Percentiles rank a stretch among this genome's conserved stretches.
phyloP scores from a whole-genome alignment of 2,113 vertebrate genomes.

The Picathartes gymnocephalus region DNA sequence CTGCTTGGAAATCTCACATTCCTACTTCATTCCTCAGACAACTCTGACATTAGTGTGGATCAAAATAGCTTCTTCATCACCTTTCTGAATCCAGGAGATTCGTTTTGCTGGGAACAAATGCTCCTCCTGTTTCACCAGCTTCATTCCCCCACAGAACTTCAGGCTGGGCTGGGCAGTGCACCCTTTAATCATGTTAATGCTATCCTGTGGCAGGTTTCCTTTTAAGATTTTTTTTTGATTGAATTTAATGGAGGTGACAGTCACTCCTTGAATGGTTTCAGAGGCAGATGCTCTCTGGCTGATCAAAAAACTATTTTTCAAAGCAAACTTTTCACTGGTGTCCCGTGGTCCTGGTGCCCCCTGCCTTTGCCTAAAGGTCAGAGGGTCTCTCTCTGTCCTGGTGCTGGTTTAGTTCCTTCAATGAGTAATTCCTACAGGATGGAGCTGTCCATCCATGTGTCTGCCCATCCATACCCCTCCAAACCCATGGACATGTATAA shows the following conservation, averaged over 20 bases:
- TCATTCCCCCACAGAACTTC: background rate
- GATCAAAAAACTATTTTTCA: background rate
- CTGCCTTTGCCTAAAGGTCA: background rate
- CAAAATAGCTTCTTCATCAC: background rate
- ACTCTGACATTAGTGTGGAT: background rate
- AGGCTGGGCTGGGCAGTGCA: background rate
- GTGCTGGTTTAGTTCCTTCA: background rate
- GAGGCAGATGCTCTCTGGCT: background rate
- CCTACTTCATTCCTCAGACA: background rate
- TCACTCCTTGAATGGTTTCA: background rate
- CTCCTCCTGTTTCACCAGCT: background rate
- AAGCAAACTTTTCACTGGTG: background rate
- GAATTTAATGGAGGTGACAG: background rate
- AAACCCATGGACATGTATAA: accelerated
- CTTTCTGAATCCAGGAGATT: background rate
- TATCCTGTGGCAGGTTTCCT: background rate
- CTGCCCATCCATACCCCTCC: background rate
- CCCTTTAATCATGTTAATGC: slow-evolving; percentile 16
- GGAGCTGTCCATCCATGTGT: background rate
- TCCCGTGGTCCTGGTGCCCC: background rate
- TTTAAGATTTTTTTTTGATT: background rate
- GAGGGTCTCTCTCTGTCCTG: background rate
- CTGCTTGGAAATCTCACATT: background rate
- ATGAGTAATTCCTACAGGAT: background rate
- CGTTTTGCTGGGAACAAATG: background rate